Conservation (phyloP, 2,888 invertebrate species). For the Cancer borealis region DNA sequence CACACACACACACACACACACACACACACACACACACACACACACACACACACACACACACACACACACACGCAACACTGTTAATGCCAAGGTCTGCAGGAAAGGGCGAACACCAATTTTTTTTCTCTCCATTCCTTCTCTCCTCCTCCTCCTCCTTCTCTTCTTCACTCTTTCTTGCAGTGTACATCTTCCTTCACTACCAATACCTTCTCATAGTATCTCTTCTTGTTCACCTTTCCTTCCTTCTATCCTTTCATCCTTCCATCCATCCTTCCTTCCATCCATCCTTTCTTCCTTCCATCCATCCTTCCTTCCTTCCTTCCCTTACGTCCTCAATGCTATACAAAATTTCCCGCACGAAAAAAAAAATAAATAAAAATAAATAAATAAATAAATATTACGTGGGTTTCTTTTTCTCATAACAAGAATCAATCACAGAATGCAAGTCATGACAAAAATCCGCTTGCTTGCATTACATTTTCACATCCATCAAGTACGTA, state of each 20-base stretch:
- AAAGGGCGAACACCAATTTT: slow-evolving; percentile 8
- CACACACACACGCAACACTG: not conserved
- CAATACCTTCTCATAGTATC: not conserved
- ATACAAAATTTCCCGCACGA: too few relatives aligned
- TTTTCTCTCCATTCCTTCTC: not conserved
- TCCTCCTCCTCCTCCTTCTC: not conserved
- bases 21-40: slow-evolving; percentile 17
- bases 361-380: too few relatives aligned
- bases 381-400: too few relatives aligned
- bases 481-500: not conserved
- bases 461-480: not conserved
- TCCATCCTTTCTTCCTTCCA: not conserved
- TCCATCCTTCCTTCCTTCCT: not conserved
- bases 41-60: slow-evolving; percentile 46
- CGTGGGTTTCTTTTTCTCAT: too few relatives aligned
- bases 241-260: not conserved
- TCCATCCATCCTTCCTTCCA: not conserved
- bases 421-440: too few relatives aligned
- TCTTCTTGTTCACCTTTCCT: not conserved
- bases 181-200: not conserved
- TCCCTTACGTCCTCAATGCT: not conserved
- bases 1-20: not conserved
- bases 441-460: too few relatives aligned
- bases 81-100: slow-evolving; percentile 7
- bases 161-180: not conserved